Percentiles rank a stretch among this genome's conserved stretches.
Conservation (phyloP, 1,140 invertebrate genomes). For the Protaetia brevitarsis region DNA sequence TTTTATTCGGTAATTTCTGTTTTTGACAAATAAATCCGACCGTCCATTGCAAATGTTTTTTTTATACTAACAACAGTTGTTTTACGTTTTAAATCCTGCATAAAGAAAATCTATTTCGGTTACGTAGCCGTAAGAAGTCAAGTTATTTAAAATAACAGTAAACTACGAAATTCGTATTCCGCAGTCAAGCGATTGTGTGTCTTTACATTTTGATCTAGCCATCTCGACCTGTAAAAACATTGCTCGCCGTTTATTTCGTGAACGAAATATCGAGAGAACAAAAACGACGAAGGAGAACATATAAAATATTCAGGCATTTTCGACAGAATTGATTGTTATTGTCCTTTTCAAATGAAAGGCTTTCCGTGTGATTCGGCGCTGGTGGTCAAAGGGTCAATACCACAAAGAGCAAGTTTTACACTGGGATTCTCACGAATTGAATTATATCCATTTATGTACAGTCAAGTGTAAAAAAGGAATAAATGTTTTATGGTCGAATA, state of each 20-base stretch:
- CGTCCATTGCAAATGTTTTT: too few species aligned
- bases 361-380: neutral
- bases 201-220: neutral
- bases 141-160: neutral
- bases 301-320: constrained; percentile 13
- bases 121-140: too few species aligned
- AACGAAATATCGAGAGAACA: neutral
- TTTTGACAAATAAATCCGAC: too few species aligned
- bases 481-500: constrained; percentile 15
- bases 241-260: neutral
- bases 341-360: constrained; percentile 9
- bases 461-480: constrained; percentile 4
- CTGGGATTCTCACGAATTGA: constrained; percentile 2
- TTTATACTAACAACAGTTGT: too few species aligned
- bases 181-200: neutral
- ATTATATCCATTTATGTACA: constrained; percentile 17
- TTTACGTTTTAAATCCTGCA: neutral
- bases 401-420: constrained; percentile 1
- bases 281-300: neutral
- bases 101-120: neutral
- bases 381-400: constrained; percentile 15
- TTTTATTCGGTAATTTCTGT: too few species aligned
- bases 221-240: neutral
- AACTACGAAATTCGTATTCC: neutral
- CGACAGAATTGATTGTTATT: constrained; percentile 16